Evolutionary conservation across 2,888 invertebrate species (phyloP).

Genomic region (Syrphus vitripennis): DNA sequence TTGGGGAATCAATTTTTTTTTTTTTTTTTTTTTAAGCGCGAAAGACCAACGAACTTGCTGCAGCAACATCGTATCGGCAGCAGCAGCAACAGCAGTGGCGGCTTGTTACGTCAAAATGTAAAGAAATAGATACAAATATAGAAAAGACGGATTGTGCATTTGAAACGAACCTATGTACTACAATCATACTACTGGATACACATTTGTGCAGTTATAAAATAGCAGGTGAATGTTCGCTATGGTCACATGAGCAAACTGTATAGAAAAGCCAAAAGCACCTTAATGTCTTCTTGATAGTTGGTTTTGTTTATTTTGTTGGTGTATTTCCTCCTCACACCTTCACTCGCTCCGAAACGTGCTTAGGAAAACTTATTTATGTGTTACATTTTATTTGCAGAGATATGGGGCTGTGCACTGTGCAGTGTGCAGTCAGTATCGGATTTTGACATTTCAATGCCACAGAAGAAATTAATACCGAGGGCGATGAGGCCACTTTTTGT

Average conservation of each 20-base stretch:
- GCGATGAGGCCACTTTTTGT: neutral
- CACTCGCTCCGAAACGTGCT: slow-evolving; percentile 39
- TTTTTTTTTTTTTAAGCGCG: slow-evolving; percentile 20
- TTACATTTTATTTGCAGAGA: neutral
- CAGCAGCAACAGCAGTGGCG: neutral
- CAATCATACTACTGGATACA: slow-evolving; percentile 28
- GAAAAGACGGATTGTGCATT: slow-evolving; percentile 32
- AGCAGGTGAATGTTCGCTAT: slow-evolving; percentile 73
- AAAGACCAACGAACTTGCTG: slow-evolving; percentile 62
- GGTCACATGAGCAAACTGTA: slow-evolving; percentile 57
- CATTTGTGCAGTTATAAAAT: slow-evolving; percentile 67
- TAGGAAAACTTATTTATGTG: slow-evolving; percentile 20
- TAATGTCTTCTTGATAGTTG: slow-evolving; percentile 50
- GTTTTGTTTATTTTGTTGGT: neutral
- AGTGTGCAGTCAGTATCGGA: slow-evolving; percentile 4
- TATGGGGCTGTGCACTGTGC: no score
- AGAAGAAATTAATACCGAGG: neutral
- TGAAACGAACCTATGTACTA: neutral
- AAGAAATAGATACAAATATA: slow-evolving; percentile 44
- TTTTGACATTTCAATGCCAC: neutral
- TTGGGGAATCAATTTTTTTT: slow-evolving; percentile 20
- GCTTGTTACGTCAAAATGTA: slow-evolving; percentile 59
- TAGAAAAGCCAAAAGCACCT: slow-evolving; percentile 44
- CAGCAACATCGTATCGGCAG: neutral
- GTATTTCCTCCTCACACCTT: slow-evolving; percentile 63